Evolutionary conservation across 1,140 invertebrate genomes (phyloP).

Genomic region (Drosophila lini): DNA sequence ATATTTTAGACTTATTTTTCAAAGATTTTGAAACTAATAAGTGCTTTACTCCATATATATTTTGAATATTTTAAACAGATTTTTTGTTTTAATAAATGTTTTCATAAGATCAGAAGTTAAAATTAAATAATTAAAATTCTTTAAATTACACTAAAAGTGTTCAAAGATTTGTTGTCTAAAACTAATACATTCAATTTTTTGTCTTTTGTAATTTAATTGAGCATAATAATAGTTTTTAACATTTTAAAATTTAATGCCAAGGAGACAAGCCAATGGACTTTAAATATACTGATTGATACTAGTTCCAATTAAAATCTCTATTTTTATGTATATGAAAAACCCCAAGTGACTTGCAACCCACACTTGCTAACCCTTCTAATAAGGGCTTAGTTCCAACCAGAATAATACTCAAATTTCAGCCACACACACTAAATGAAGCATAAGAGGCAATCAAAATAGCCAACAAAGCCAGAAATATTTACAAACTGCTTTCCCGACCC

Average conservation of each 20-base stretch:
- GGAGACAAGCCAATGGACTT: too few species aligned
- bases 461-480: constrained; percentile 38
- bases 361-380: background rate
- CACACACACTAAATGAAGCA: constrained; percentile 40
- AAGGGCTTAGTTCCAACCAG: constrained; percentile 1
- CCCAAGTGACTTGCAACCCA: too few species aligned
- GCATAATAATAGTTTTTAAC: background rate
- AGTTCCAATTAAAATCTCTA: background rate
- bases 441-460: constrained; percentile 44
- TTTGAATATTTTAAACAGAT: too few species aligned
- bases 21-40: too few species aligned
- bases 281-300: accelerated
- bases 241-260: background rate
- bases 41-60: too few species aligned
- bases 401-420: constrained; percentile 16
- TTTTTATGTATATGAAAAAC: background rate
- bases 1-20: too few species aligned
- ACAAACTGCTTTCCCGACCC: constrained; percentile 39
- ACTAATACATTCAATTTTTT: background rate
- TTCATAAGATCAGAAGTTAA: background rate
- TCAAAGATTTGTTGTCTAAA: background rate
- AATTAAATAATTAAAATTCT: background rate
- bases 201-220: background rate
- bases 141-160: background rate
- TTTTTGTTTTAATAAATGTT: background rate